Percentiles rank a stretch among this genome's conserved stretches.
Evolutionary conservation across 2,113 vertebrate species (phyloP).

Genomic region (Rattus rattus): DNA sequence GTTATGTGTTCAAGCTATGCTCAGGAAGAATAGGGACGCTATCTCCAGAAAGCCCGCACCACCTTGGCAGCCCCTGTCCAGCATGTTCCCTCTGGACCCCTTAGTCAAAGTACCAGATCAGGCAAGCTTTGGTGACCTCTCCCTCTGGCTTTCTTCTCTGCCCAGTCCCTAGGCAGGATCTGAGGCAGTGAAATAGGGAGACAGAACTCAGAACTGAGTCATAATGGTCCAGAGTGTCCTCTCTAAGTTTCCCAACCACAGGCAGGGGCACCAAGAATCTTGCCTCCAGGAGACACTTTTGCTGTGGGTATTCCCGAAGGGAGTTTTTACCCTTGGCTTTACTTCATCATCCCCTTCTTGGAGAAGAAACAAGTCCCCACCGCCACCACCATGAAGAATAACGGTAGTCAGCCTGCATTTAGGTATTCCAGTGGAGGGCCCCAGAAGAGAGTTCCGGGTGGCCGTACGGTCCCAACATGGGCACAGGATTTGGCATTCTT

Average conservation of each 20-base stretch:
- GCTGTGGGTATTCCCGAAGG: not conserved
- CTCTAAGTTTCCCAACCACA: not conserved
- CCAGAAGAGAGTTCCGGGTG: not conserved
- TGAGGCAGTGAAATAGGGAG: not conserved
- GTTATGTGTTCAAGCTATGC: not conserved
- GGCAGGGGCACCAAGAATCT: not conserved
- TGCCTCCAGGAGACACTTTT: not conserved
- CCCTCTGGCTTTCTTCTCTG: not conserved
- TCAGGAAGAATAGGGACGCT: not conserved
- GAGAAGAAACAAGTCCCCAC: not conserved
- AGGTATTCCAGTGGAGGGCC: not conserved
- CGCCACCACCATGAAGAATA: not conserved
- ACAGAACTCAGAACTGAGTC: not conserved
- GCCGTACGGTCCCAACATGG: conserved; percentile 10
- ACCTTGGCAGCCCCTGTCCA: not conserved
- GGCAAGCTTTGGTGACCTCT: not conserved
- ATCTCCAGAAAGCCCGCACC: not conserved
- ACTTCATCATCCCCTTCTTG: too few species aligned
- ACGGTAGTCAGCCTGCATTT: not conserved
- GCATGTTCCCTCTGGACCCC: not conserved
- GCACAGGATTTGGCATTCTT: conserved; percentile 20
- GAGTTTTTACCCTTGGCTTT: not conserved
- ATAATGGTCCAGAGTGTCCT: not conserved
- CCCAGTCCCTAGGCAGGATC: not conserved
- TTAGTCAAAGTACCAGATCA: not conserved